A percentile compares a stretch with the other conserved stretches of the same genome.
phyloP scores from a whole-genome alignment of 2,888 invertebrate genomes.

The Lochmaea capreae region DNA sequence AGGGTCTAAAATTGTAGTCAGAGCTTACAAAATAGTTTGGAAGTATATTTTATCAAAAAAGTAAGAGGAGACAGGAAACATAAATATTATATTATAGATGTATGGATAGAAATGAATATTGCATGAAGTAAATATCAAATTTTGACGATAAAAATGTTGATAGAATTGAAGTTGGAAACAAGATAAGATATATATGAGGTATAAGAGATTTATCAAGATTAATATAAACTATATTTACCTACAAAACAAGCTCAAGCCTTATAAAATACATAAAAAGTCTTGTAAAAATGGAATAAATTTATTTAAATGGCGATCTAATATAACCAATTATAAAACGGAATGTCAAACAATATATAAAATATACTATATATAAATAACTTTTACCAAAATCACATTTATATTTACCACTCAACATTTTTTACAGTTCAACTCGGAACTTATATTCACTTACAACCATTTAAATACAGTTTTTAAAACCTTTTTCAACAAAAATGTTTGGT shows the following conservation, averaged over 20 bases:
- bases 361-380: slow-evolving; percentile 22
- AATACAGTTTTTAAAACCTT: too few relatives aligned
- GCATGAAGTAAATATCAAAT: too few relatives aligned
- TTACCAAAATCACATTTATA: slow-evolving; percentile 24
- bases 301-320: slow-evolving; percentile 7
- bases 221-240: slow-evolving; percentile 7
- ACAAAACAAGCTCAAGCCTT: slow-evolving; percentile 12
- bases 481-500: too few relatives aligned
- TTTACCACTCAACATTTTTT: neutral
- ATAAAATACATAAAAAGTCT: slow-evolving; percentile 18
- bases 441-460: too few relatives aligned
- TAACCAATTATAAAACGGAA: slow-evolving; percentile 16
- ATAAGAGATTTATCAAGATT: neutral
- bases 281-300: slow-evolving; percentile 18
- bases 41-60: too few relatives aligned
- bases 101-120: too few relatives aligned
- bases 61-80: too few relatives aligned
- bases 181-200: neutral
- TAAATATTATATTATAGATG: too few relatives aligned
- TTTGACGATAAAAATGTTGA: neutral
- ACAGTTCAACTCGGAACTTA: neutral
- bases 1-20: too few relatives aligned
- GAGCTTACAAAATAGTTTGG: too few relatives aligned
- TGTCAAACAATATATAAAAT: slow-evolving; percentile 30
- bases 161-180: neutral